phyloP scores from a whole-genome alignment of 2,797 vertebrate genomes.

The Enteromius paludinosus region DNA sequence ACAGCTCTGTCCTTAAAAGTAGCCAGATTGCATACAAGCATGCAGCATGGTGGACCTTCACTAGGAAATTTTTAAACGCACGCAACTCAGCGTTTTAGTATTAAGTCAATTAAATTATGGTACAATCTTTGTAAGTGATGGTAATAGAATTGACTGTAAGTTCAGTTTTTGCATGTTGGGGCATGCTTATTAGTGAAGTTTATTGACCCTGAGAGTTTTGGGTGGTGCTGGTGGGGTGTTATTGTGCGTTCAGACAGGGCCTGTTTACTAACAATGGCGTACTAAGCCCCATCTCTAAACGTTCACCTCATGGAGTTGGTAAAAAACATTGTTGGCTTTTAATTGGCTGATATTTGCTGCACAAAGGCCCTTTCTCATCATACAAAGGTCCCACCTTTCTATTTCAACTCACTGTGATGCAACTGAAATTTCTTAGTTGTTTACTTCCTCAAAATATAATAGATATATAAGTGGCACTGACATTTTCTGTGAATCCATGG shows the following conservation, averaged over 20 bases:
- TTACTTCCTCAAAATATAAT: neutral
- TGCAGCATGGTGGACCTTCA: neutral
- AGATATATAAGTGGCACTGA: neutral
- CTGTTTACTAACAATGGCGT: constrained; percentile 46
- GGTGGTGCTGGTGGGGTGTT: constrained; percentile 5
- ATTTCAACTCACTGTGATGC: neutral
- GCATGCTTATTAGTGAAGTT: constrained; percentile 11
- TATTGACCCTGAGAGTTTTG: constrained; percentile 9
- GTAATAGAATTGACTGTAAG: neutral
- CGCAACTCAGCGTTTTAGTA: neutral
- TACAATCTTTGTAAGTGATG: neutral
- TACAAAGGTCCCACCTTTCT: neutral
- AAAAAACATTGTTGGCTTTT: constrained; percentile 42
- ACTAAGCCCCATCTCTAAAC: constrained; percentile 42
- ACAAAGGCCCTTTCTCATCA: constrained; percentile 22
- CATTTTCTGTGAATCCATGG: neutral
- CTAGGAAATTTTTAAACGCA: neutral
- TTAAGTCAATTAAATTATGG: neutral
- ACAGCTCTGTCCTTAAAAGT: constrained; percentile 46
- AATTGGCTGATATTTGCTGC: constrained; percentile 38
- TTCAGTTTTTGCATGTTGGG: neutral
- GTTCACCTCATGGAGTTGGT: constrained; percentile 23
- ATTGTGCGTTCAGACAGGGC: constrained; percentile 34
- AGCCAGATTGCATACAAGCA: constrained; percentile 48
- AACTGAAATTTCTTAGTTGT: neutral